Evolutionary conservation across 2,113 vertebrate species (phyloP).

Genomic region (Pterocles orientalis): DNA sequence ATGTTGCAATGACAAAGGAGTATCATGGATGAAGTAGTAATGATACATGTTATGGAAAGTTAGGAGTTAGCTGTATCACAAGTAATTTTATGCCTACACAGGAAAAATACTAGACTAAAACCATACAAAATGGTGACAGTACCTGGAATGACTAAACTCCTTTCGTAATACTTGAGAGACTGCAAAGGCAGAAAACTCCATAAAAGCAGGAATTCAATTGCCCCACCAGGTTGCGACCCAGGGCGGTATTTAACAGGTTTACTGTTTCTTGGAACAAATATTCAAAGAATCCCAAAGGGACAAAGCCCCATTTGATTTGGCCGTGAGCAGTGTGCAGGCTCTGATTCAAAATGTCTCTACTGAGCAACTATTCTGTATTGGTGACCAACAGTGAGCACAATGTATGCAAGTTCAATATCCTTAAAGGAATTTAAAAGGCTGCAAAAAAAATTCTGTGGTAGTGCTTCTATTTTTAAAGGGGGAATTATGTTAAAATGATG

Average conservation of each 20-base stretch:
- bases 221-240: background rate
- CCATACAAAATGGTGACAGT: background rate
- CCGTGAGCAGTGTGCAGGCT: background rate
- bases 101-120: background rate
- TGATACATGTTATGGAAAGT: background rate
- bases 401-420: background rate
- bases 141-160: background rate
- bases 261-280: background rate
- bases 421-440: background rate
- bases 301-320: background rate
- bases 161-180: background rate
- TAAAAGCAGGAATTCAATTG: background rate
- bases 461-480: background rate
- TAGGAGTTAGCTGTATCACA: background rate
- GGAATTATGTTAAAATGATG: background rate
- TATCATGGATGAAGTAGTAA: background rate
- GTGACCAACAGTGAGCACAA: background rate
- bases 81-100: background rate
- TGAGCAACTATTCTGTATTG: background rate
- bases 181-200: background rate
- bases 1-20: background rate
- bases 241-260: background rate
- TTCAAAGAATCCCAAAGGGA: background rate
- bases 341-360: background rate
- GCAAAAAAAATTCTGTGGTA: background rate